Base-by-base conservation (phyloP, 1,140 invertebrate genomes). In the Notospermus geniculatus region DNA sequence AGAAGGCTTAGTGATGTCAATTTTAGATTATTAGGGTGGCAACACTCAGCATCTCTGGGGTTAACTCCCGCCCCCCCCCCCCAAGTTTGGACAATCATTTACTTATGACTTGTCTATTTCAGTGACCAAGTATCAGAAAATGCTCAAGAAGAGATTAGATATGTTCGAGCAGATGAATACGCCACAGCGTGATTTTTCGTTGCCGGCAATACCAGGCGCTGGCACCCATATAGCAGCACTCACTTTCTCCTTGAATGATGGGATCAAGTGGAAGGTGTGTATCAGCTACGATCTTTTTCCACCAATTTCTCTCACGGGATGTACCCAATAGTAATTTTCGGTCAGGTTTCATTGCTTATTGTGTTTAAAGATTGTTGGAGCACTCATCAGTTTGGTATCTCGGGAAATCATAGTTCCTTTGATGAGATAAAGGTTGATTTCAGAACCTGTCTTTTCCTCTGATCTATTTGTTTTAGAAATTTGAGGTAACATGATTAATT, bases 81-180 rank as follows among this genome's bases (percentile, higher is more conserved):
- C 17, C 27, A 17, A 54, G 19, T 54, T 17, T 17, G 27, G 17
- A 23, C 28, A 22, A 13, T 17, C 17, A 1, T 54, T 2, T 2
- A 41, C 13, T 50, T 50, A 27, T 7, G 32, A 36, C 32, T 36
- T 62, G 0, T 32, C 41, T 63, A 28, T 52, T 57, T 2, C 62
- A 80, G 76, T 74, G 19, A 76, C 73, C n/a, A 80, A 78, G 63
- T 69, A 72, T 46, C 67, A 78, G 54, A 77, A 78, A 46, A 67
- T 74, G 64, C 57, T 76, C 17, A 71, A 65, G 62, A 74, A 67
- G 23, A 63, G 74, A 30, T 52, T 77, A 54, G 73, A 78, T 11
- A 63, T 54, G n/a, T 74, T 78, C 36, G 66, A 76, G 53, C 73
- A 71, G 32, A 75, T 75, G 60, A 59, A 72, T 39, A 65, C 73